Percentiles rank a stretch among this genome's conserved stretches.
Conservation (phyloP, 2,113 vertebrate genomes). For the Bettongia penicillata region DNA sequence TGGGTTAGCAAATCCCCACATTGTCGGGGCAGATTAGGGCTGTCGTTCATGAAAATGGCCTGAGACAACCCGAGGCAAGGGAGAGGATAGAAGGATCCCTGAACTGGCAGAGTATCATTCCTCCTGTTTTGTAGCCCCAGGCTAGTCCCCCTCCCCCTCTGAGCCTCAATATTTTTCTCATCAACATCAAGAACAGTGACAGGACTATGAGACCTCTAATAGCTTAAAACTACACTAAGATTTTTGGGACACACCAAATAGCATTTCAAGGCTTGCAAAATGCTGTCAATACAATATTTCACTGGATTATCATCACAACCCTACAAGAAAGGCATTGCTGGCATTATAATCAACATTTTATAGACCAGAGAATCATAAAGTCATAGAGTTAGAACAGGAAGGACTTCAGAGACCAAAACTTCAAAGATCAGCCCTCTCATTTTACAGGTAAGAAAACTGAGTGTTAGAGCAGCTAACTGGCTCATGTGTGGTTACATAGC, state of each 20-base stretch:
- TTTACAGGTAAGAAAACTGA: neutral
- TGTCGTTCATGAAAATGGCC: neutral
- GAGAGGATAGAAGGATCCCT: neutral
- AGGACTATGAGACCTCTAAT: neutral
- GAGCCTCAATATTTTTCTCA: neutral
- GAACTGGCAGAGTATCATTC: no score
- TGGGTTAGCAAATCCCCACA: slow-evolving; percentile 31
- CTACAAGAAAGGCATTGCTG: neutral
- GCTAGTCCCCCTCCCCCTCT: neutral
- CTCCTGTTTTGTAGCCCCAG: neutral
- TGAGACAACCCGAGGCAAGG: neutral
- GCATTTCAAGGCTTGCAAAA: neutral
- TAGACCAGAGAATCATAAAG: neutral
- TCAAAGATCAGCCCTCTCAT: neutral
- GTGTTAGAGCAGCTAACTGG: neutral
- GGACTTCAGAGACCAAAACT: neutral
- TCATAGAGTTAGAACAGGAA: neutral
- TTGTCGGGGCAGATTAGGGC: slow-evolving; percentile 26
- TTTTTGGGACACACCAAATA: neutral
- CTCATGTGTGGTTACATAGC: neutral
- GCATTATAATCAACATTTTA: neutral
- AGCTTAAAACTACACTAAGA: neutral
- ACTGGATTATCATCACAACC: neutral
- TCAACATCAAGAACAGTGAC: neutral
- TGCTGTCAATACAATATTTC: neutral